Percentiles rank a stretch among this genome's conserved stretches.
phyloP scores from a whole-genome alignment of 2,888 invertebrate species.

The Pristionchus mayeri region DNA sequence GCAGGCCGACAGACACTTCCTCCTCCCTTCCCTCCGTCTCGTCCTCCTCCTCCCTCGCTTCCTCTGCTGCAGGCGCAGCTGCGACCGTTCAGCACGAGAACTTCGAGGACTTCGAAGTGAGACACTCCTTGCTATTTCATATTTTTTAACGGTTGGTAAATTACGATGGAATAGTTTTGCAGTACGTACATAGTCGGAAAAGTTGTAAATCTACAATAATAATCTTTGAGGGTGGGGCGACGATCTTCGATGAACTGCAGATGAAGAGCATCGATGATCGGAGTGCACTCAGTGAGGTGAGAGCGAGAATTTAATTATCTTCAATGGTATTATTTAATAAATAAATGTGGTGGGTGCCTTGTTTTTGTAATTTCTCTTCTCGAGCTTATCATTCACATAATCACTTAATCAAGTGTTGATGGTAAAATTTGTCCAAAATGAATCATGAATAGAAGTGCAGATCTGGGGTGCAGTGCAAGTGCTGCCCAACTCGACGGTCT shows the following conservation, averaged over 20 bases:
- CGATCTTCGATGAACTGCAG: slow-evolving; percentile 70
- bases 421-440: not conserved
- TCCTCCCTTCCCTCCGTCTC: slow-evolving; percentile 42
- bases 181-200: too few relatives aligned
- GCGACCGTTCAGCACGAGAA: not conserved
- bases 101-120: slow-evolving; percentile 37
- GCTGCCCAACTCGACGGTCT: slow-evolving; percentile 39
- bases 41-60: slow-evolving; percentile 43
- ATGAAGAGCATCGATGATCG: slow-evolving; percentile 68
- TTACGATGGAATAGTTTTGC: too few relatives aligned
- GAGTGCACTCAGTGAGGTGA: slow-evolving; percentile 61
- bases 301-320: too few relatives aligned
- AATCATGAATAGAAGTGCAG: not conserved
- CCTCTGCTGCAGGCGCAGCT: slow-evolving; percentile 11
- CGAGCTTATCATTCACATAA: not conserved
- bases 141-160: too few relatives aligned
- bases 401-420: not conserved
- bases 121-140: too few relatives aligned
- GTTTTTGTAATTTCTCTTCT: not conserved
- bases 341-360: too few relatives aligned
- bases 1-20: not conserved
- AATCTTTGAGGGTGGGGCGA: not conserved
- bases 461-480: slow-evolving; percentile 47
- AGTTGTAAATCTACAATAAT: too few relatives aligned
- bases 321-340: too few relatives aligned